Conservation (phyloP, 2,113 vertebrate species). For the Blennius ocellaris region DNA sequence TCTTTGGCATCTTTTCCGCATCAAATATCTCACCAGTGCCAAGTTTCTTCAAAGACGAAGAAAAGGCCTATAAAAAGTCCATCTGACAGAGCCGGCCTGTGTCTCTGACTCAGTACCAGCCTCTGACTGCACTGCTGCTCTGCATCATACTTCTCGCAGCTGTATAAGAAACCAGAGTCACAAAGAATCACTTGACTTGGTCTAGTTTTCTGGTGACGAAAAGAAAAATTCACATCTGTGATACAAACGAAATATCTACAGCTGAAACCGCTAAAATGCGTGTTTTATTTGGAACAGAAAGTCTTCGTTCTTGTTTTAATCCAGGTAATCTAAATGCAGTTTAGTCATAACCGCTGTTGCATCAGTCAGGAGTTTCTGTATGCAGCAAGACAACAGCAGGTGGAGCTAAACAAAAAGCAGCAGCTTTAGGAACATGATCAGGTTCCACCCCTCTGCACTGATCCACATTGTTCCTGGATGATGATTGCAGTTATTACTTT, state of each 20-base stretch:
- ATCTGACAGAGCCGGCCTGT: slow-evolving; percentile 24
- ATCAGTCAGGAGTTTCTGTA: background rate
- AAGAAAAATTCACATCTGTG: background rate
- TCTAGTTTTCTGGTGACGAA: background rate
- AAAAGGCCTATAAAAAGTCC: background rate
- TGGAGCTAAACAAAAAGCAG: slow-evolving; percentile 54
- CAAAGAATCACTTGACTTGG: slow-evolving; percentile 39
- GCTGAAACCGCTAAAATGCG: background rate
- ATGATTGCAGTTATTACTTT: slow-evolving; percentile 13
- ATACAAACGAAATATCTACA: background rate
- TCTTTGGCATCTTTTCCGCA: background rate
- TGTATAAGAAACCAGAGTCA: slow-evolving; percentile 13
- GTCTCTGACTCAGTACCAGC: slow-evolving; percentile 47
- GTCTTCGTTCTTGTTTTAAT: background rate
- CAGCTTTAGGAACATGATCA: background rate
- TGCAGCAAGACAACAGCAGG: slow-evolving; percentile 59
- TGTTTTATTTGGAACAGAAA: background rate
- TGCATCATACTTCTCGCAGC: background rate
- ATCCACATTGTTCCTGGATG: background rate
- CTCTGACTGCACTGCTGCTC: slow-evolving; percentile 28
- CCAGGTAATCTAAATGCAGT: background rate
- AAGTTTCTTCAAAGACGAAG: background rate
- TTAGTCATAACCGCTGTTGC: background rate
- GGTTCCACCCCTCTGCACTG: background rate
- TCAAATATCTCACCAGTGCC: background rate